Percentiles rank a stretch among this genome's conserved stretches.
These are phyloP conservation scores for Mayetiola destructor DNA, from an alignment of 2,888 invertebrate genomes.

Conservation along the genomic window DNA sequence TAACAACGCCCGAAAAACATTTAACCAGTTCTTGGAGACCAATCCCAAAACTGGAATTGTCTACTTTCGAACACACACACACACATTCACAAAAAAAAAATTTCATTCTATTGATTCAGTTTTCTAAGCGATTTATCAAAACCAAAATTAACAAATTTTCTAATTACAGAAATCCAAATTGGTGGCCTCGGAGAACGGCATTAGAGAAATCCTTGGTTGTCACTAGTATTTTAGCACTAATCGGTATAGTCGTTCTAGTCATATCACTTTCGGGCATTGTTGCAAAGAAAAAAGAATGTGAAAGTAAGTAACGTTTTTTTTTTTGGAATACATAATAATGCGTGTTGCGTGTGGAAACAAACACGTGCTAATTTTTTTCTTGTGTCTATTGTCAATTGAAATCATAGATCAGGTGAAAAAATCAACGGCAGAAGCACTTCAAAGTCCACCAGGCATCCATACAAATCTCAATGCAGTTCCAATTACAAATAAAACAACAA, in stretches of 20 bases:
- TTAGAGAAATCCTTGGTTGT: constrained; percentile 55
- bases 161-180: constrained; percentile 60
- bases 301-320: constrained; percentile 24
- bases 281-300: constrained; percentile 24
- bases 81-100: too few relatives aligned
- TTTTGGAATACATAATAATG: background rate
- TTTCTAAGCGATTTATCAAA: too few relatives aligned
- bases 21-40: too few relatives aligned
- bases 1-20: too few relatives aligned
- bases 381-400: background rate
- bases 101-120: too few relatives aligned
- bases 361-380: background rate
- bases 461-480: background rate
- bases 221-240: constrained; percentile 41
- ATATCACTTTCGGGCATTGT: constrained; percentile 42
- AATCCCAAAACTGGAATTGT: too few relatives aligned
- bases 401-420: background rate
- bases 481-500: background rate
- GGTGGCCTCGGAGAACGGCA: constrained; percentile 64
- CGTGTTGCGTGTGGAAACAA: background rate
- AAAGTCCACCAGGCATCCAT: constrained; percentile 2
- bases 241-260: constrained; percentile 46
- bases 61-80: too few relatives aligned
- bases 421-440: background rate
- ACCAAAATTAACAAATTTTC: too few relatives aligned